Percentiles rank a stretch among this genome's conserved stretches.
Conservation (phyloP, 2,113 vertebrate species). For the Seriola aureovittata region DNA sequence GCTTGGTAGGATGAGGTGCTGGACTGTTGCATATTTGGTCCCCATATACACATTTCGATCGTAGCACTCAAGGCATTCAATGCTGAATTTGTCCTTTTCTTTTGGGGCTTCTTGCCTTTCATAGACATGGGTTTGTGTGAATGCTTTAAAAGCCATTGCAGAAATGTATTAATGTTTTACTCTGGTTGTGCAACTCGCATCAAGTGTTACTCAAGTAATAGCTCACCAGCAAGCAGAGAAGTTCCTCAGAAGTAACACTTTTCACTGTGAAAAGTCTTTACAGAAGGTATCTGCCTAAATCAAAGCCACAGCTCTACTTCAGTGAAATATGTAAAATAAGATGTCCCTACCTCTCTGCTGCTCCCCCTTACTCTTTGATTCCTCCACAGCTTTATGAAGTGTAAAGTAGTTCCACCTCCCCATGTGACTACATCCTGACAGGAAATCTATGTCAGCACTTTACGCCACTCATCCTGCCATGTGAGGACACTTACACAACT, state of each 20-base stretch:
- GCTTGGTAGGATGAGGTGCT: conserved; percentile 65
- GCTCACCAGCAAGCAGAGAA: neutral
- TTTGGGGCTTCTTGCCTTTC: conserved; percentile 60
- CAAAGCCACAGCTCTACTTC: conserved; percentile 6
- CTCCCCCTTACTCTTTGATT: conserved; percentile 43
- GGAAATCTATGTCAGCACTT: conserved; percentile 83
- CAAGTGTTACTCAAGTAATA: neutral
- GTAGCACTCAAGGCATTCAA: conserved; percentile 76
- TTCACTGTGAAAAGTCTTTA: neutral
- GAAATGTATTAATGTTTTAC: neutral
- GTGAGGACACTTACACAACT: conserved; percentile 72
- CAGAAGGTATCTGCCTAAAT: conserved; percentile 2
- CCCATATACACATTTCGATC: conserved; percentile 78
- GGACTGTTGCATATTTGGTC: conserved; percentile 71
- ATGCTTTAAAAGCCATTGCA: conserved; percentile 72
- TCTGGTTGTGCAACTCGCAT: conserved; percentile 2
- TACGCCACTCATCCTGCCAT: conserved; percentile 50
- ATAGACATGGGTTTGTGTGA: conserved; percentile 65
- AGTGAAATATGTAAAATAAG: conserved; percentile 11
- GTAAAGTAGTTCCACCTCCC: conserved; percentile 67
- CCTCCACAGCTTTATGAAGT: conserved; percentile 44
- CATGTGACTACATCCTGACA: conserved; percentile 82
- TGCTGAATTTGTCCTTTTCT: conserved; percentile 73
- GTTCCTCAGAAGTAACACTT: neutral
- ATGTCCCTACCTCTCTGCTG: conserved; percentile 59